These are phyloP conservation scores for Saturnia pavonia DNA, from an alignment of 2,888 invertebrate genomes.

Conservation along the genomic window DNA sequence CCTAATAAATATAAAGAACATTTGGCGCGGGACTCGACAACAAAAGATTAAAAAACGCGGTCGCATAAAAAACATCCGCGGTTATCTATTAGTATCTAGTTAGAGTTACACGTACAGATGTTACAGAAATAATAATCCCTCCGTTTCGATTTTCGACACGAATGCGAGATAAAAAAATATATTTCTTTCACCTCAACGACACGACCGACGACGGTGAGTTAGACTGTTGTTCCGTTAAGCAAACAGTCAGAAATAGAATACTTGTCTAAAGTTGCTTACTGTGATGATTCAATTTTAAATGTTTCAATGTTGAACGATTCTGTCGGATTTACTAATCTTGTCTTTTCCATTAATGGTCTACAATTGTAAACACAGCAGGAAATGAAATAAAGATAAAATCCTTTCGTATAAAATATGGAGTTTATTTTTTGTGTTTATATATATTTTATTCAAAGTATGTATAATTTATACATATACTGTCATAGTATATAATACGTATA, in stretches of 20 bases:
- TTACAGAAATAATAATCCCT: slow-evolving; percentile 75
- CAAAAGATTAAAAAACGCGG: slow-evolving; percentile 73
- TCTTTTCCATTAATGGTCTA: not conserved
- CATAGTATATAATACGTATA: too few relatives aligned
- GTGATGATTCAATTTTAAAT: not conserved
- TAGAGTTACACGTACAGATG: slow-evolving; percentile 77
- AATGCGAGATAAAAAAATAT: slow-evolving; percentile 49
- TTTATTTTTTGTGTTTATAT: not conserved
- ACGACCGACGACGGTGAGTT: slow-evolving; percentile 39
- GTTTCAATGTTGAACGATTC: not conserved
- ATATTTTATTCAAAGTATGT: not conserved
- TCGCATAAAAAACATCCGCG: slow-evolving; percentile 78
- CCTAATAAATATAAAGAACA: slow-evolving; percentile 76
- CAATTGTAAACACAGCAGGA: not conserved
- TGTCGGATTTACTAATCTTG: not conserved
- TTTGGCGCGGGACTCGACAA: slow-evolving; percentile 66
- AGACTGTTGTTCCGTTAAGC: slow-evolving; percentile 53
- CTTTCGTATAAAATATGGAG: not conserved
- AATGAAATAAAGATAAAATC: not conserved
- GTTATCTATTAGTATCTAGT: slow-evolving; percentile 82
- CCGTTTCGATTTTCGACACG: slow-evolving; percentile 40
- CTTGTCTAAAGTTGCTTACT: slow-evolving; percentile 2
- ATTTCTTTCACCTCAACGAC: slow-evolving; percentile 45
- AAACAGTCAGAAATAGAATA: slow-evolving; percentile 52
- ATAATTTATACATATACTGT: too few relatives aligned